A percentile compares a stretch with the other conserved stretches of the same genome.
Conservation (phyloP, 2,113 vertebrate genomes). For the Calidris pygmaea region DNA sequence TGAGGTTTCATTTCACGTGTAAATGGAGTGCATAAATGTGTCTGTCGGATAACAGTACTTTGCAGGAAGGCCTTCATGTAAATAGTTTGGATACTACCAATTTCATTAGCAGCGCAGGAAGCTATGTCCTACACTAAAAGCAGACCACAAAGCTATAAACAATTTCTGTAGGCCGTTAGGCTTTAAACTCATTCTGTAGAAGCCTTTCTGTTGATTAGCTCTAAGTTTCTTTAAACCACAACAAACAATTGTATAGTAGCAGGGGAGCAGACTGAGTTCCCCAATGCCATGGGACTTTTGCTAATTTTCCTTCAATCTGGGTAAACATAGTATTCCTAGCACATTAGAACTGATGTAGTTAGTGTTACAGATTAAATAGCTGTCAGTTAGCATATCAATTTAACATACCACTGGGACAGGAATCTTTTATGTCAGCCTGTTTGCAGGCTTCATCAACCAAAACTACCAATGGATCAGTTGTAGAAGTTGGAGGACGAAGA, state of each 20-base stretch:
- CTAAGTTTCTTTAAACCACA: constrained; percentile 4
- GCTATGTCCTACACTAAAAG: background rate
- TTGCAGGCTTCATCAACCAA: background rate
- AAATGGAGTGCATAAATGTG: background rate
- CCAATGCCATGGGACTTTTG: background rate
- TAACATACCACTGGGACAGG: background rate
- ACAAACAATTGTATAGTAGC: background rate
- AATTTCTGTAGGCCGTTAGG: background rate
- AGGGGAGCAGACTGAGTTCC: background rate
- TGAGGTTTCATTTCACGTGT: background rate
- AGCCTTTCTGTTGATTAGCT: background rate
- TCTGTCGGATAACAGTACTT: background rate
- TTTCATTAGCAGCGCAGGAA: background rate
- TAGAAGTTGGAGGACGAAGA: background rate
- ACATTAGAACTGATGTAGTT: background rate
- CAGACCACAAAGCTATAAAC: background rate
- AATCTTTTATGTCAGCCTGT: background rate
- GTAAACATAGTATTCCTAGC: background rate
- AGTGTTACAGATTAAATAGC: background rate
- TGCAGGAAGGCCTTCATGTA: background rate
- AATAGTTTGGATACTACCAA: background rate
- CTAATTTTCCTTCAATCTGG: background rate
- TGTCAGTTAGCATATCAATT: background rate
- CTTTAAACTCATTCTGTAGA: background rate
- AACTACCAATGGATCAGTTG: background rate